Percentiles rank a stretch among this genome's conserved stretches.
phyloP scores from a whole-genome alignment of 2,797 vertebrate species.

The Cyprinodon diabolis region DNA sequence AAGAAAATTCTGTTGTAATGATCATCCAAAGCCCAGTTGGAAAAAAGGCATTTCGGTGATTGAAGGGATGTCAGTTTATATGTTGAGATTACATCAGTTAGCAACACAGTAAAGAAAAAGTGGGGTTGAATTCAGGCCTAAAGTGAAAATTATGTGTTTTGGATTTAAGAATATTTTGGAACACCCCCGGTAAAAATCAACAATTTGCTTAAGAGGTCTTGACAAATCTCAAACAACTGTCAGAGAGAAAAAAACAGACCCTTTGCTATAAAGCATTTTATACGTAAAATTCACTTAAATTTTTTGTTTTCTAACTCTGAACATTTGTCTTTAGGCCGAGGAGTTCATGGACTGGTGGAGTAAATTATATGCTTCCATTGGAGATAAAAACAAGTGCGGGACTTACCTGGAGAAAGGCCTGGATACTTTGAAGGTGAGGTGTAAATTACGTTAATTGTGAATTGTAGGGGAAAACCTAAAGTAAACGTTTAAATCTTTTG shows the following conservation, averaged over 20 bases:
- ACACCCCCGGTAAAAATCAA: neutral
- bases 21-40: neutral
- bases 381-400: constrained; percentile 90
- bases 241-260: neutral
- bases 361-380: constrained; percentile 92
- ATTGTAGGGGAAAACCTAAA: neutral
- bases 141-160: neutral
- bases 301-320: constrained; percentile 31
- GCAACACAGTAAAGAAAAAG: neutral
- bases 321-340: constrained; percentile 84
- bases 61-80: neutral
- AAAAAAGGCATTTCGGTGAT: neutral
- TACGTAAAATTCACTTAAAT: neutral
- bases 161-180: neutral
- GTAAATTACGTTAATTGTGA: neutral
- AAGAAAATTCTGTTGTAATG: neutral
- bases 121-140: neutral
- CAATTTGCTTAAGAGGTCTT: neutral
- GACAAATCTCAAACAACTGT: neutral
- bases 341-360: constrained; percentile 99
- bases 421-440: constrained; percentile 89
- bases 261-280: neutral
- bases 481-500: too few species aligned
- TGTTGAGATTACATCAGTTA: constrained; percentile 1
- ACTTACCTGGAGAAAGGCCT: constrained; percentile 90